These are phyloP conservation scores for Oxyteleia sp. DNA, from an alignment of 2,888 invertebrate genomes.

Conservation along the genomic window DNA sequence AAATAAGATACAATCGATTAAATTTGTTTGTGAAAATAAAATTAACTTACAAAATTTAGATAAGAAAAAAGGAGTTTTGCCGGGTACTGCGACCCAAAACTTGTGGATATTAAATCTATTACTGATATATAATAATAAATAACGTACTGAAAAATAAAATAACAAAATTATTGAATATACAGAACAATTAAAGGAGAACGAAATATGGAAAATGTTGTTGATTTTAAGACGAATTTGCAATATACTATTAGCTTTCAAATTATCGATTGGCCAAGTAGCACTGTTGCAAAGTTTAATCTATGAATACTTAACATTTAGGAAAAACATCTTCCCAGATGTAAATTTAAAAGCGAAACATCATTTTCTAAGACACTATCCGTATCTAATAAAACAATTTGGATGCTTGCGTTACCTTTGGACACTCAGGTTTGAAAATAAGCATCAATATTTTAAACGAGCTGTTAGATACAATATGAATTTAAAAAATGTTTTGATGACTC, in stretches of 20 bases:
- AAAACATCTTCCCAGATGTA: constrained; percentile 51
- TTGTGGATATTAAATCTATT: constrained; percentile 47
- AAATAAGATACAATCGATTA: no score
- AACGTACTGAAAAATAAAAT: no score
- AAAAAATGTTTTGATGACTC: constrained; percentile 67
- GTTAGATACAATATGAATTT: constrained; percentile 70
- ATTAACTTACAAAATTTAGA: constrained; percentile 13
- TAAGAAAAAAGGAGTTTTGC: constrained; percentile 38
- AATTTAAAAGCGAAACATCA: constrained; percentile 72
- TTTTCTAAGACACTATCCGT: constrained; percentile 64
- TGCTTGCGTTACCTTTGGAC: constrained; percentile 70
- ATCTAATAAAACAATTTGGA: constrained; percentile 68
- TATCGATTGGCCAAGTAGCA: constrained; percentile 55
- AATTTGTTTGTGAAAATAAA: constrained; percentile 17
- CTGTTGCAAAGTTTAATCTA: constrained; percentile 39
- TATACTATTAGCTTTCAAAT: constrained; percentile 56
- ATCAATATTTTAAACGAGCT: constrained; percentile 74
- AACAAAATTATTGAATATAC: no score
- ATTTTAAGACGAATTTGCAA: constrained; percentile 46
- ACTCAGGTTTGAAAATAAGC: constrained; percentile 75
- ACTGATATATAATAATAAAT: no score
- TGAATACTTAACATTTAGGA: constrained; percentile 58
- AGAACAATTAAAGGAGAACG: no score
- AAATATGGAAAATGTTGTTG: constrained; percentile 62
- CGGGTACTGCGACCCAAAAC: constrained; percentile 64